Conservation (phyloP, 1,140 invertebrate genomes). For the Samia ricini region DNA sequence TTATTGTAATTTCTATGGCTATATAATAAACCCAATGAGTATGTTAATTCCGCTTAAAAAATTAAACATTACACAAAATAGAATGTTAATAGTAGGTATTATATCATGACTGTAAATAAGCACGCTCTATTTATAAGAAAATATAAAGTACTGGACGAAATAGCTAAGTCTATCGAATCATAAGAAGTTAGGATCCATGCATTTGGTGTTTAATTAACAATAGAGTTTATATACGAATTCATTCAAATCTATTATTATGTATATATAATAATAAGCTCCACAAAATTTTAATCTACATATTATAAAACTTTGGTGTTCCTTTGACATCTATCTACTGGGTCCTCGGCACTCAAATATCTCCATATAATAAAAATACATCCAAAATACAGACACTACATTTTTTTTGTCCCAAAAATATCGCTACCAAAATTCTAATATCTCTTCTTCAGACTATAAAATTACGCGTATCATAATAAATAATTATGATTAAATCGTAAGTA, state of each 20-base stretch:
- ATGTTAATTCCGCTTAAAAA: background rate
- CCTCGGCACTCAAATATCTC: slow-evolving; percentile 45
- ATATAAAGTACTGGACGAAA: slow-evolving; percentile 41
- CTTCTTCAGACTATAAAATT: slow-evolving; percentile 49
- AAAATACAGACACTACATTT: slow-evolving; percentile 69
- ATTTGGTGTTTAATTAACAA: slow-evolving; percentile 9
- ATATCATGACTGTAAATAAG: slow-evolving; percentile 6
- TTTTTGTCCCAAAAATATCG: slow-evolving; percentile 63
- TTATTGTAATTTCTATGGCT: too few relatives aligned
- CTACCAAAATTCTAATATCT: slow-evolving; percentile 63
- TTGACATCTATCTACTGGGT: slow-evolving; percentile 66
- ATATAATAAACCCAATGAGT: too few relatives aligned
- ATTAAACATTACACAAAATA: background rate
- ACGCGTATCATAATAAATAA: slow-evolving; percentile 33
- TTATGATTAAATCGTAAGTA: slow-evolving; percentile 32
- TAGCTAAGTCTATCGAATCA: slow-evolving; percentile 47
- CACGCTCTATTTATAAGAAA: slow-evolving; percentile 9
- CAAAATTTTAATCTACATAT: slow-evolving; percentile 38
- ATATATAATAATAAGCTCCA: slow-evolving; percentile 57
- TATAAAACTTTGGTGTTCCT: slow-evolving; percentile 69
- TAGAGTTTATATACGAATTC: slow-evolving; percentile 7
- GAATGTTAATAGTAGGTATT: background rate
- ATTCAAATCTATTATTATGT: slow-evolving; percentile 6
- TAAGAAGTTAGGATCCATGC: slow-evolving; percentile 7
- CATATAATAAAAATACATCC: slow-evolving; percentile 58